Evolutionary conservation across 2,113 vertebrate species (phyloP).

Genomic region (Sylvietta virens): DNA sequence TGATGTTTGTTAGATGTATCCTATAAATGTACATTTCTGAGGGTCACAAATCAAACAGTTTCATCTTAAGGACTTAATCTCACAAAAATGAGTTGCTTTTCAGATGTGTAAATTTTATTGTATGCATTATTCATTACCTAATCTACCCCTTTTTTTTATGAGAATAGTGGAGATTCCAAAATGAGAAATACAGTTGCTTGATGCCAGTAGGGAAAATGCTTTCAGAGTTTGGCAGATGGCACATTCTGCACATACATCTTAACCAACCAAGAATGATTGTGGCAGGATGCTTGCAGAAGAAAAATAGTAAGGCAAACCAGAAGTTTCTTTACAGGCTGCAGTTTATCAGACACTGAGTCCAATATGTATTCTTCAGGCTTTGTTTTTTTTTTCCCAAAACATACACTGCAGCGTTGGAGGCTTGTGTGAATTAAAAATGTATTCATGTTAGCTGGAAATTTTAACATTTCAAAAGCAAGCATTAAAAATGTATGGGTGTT

Average conservation of each 20-base stretch:
- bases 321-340: not conserved
- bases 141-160: not conserved
- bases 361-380: not conserved
- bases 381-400: not conserved
- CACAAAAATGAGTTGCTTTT: not conserved
- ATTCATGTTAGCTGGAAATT: not conserved
- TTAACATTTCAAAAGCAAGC: constrained; percentile 25
- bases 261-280: not conserved
- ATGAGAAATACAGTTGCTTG: not conserved
- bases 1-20: not conserved
- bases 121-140: not conserved
- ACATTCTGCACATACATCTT: not conserved
- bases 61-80: not conserved
- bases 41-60: not conserved
- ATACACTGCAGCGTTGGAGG: not conserved
- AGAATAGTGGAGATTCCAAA: not conserved
- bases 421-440: not conserved
- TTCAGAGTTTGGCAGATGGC: not conserved
- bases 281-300: not conserved
- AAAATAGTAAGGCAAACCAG: not conserved
- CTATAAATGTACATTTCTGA: not conserved
- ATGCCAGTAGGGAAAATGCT: not conserved
- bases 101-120: not conserved
- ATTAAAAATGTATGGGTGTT: not conserved
- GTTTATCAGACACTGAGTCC: not conserved